Percentiles rank a stretch among this genome's conserved stretches.
Evolutionary conservation across 2,797 vertebrate species (phyloP).

Genomic region (Mormyrops attenuatus): DNA sequence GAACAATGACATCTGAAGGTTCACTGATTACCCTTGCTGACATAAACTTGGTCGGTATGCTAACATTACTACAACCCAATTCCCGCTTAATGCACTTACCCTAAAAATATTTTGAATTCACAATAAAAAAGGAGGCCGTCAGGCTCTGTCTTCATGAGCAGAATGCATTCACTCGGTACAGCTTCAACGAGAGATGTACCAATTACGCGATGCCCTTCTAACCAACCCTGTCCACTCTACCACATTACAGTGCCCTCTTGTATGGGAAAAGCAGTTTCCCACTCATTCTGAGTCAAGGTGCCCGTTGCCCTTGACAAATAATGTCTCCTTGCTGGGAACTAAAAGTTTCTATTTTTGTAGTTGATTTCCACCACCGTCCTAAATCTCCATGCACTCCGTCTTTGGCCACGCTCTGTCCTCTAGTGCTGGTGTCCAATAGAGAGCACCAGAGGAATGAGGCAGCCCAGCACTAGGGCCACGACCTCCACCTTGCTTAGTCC

Average conservation of each 20-base stretch:
- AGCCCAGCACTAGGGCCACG: conserved; percentile 83
- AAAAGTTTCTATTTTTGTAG: conserved; percentile 21
- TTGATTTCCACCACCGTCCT: conserved; percentile 14
- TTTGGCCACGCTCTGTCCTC: conserved; percentile 23
- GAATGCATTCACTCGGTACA: background rate
- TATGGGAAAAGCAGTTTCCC: background rate
- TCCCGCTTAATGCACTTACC: background rate
- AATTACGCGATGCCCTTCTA: conserved; percentile 6
- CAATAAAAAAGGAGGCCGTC: conserved; percentile 12
- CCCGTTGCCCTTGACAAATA: conserved; percentile 8
- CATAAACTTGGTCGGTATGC: background rate
- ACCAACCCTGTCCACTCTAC: background rate
- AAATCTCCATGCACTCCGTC: background rate
- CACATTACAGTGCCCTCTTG: background rate
- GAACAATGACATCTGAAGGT: background rate
- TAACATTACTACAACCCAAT: background rate
- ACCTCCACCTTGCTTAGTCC: conserved; percentile 93
- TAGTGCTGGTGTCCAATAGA: conserved; percentile 95
- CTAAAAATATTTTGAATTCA: conserved; percentile 4
- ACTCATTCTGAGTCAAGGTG: background rate
- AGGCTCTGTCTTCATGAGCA: background rate
- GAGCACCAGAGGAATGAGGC: conserved; percentile 90
- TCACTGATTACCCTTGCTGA: background rate
- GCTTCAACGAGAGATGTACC: background rate
- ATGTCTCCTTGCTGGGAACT: conserved; percentile 1